These are phyloP conservation scores for Crotalus horridus DNA, from an alignment of 2,113 vertebrate species.

Conservation along the genomic window DNA sequence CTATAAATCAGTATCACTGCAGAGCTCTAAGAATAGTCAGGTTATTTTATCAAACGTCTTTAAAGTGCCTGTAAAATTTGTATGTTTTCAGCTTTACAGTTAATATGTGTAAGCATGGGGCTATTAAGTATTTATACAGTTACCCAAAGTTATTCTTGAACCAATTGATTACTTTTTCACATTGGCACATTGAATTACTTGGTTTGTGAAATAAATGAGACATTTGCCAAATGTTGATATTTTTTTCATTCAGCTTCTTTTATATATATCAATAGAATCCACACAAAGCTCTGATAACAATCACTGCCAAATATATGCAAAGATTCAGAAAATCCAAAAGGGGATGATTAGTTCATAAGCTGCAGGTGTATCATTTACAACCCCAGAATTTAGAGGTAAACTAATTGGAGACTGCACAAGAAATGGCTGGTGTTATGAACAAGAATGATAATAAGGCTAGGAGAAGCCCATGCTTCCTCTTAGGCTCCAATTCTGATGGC, in stretches of 20 bases:
- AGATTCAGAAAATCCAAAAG: not conserved
- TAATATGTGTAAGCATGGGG: too few relatives aligned
- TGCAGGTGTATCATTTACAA: not conserved
- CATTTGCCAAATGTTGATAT: not conserved
- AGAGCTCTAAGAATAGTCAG: not conserved
- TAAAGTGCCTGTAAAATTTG: not conserved
- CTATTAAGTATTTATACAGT: not conserved
- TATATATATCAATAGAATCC: not conserved
- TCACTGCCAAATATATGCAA: not conserved
- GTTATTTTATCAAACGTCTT: not conserved
- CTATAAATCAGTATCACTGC: not conserved
- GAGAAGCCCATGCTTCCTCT: not conserved
- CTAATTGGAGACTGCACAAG: not conserved
- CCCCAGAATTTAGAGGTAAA: not conserved
- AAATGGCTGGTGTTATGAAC: not conserved
- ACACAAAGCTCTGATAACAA: not conserved
- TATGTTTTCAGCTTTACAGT: not conserved
- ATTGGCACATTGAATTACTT: not conserved
- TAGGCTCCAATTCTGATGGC: not conserved
- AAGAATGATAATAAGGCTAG: not conserved
- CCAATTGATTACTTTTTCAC: not conserved
- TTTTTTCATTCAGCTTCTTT: not conserved
- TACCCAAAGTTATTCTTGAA: not conserved
- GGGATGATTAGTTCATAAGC: not conserved
- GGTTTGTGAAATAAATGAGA: not conserved